Evolutionary conservation across 2,888 invertebrate species (phyloP).

Genomic region (Theodoxus fluviatilis): DNA sequence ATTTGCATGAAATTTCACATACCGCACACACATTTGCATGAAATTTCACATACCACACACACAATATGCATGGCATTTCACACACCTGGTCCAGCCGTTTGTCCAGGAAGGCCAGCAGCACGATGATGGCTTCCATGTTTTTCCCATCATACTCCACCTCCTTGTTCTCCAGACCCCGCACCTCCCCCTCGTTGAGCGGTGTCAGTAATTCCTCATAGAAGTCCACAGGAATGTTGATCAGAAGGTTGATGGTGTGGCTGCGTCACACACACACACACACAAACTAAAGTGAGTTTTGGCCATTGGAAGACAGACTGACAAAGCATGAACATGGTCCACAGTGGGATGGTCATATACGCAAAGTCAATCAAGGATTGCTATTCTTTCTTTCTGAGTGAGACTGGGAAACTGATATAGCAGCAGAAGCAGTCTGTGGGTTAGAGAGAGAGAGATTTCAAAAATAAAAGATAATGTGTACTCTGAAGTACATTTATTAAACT

Average conservation of each 20-base stretch:
- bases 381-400: too few species aligned
- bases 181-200: slow-evolving; percentile 68
- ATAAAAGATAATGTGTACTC: too few species aligned
- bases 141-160: slow-evolving; percentile 73
- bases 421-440: not conserved
- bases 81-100: slow-evolving; percentile 71
- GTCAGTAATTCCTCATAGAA: slow-evolving; percentile 78
- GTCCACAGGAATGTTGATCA: slow-evolving; percentile 81
- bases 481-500: too few species aligned
- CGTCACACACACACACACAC: slow-evolving; percentile 23
- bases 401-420: too few species aligned
- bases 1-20: not conserved
- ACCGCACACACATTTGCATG: not conserved
- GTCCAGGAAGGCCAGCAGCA: slow-evolving; percentile 77
- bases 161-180: slow-evolving; percentile 52
- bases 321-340: too few species aligned
- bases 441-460: too few species aligned
- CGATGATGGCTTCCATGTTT: slow-evolving; percentile 80
- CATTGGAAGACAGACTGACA: not conserved
- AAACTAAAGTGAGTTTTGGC: not conserved
- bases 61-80: not conserved
- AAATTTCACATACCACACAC: not conserved
- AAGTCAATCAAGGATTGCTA: too few species aligned
- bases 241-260: slow-evolving; percentile 82
- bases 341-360: too few species aligned